Evolutionary conservation across 1,140 invertebrate genomes (phyloP).

Genomic region (Drosophila kohkoa): DNA sequence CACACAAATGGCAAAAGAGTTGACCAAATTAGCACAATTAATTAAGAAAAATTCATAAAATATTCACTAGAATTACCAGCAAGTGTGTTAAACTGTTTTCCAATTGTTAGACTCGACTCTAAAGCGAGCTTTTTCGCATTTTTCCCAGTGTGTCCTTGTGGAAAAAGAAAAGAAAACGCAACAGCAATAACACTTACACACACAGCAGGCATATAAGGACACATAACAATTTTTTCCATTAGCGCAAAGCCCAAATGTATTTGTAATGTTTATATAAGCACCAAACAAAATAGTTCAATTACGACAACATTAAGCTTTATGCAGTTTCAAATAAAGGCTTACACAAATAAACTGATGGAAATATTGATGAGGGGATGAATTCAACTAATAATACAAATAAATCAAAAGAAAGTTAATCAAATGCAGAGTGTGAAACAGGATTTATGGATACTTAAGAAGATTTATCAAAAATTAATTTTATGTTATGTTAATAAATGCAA

Average conservation of each 20-base stretch:
- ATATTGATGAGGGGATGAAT: not conserved
- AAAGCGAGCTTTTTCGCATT: constrained; percentile 10
- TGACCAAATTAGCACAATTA: constrained; percentile 35
- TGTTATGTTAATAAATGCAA: not conserved
- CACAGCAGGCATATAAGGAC: constrained; percentile 11
- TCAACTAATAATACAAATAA: not conserved
- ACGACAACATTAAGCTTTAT: not conserved
- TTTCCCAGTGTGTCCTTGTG: constrained; percentile 32
- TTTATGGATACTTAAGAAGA: not conserved
- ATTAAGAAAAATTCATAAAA: constrained; percentile 44
- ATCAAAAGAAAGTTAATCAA: not conserved
- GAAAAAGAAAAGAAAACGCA: constrained; percentile 13
- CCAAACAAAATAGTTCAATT: not conserved
- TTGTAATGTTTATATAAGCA: constrained; percentile 66
- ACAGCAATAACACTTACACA: constrained; percentile 20
- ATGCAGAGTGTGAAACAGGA: not conserved
- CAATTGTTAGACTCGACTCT: not conserved
- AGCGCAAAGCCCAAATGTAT: constrained; percentile 31
- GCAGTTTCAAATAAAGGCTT: not conserved
- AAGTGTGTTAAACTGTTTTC: constrained; percentile 3
- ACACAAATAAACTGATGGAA: not conserved
- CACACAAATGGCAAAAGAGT: constrained; percentile 53
- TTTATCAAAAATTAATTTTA: not conserved
- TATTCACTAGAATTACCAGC: constrained; percentile 34
- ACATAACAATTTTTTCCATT: constrained; percentile 9